Conservation (phyloP, 2,113 vertebrate species). For the Delphinus delphis region DNA sequence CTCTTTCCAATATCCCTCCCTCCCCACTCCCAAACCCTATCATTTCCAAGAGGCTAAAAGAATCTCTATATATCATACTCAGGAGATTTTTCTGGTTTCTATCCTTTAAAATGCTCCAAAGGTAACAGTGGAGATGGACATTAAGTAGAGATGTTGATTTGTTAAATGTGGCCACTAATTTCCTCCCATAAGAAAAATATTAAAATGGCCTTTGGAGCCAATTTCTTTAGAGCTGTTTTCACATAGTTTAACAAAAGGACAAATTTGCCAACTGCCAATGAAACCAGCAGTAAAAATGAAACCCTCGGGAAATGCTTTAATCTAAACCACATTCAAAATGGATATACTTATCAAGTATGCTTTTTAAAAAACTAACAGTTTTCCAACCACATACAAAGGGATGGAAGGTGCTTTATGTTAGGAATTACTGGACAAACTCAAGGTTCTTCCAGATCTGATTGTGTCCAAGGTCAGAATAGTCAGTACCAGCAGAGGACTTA, state of each 20-base stretch:
- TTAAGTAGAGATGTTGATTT: slow-evolving; percentile 30
- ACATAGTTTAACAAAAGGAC: slow-evolving; percentile 4
- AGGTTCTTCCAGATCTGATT: neutral
- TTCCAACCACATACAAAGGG: neutral
- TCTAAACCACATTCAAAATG: slow-evolving; percentile 31
- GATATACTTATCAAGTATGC: neutral
- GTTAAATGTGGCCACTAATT: slow-evolving; percentile 39
- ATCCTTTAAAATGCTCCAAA: slow-evolving; percentile 21
- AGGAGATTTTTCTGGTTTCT: neutral
- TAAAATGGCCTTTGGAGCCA: slow-evolving; percentile 9
- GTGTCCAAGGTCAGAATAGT: neutral
- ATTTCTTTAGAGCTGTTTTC: slow-evolving; percentile 35
- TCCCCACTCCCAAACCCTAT: neutral
- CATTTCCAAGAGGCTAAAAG: slow-evolving; percentile 4
- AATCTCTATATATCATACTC: neutral
- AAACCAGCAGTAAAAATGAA: slow-evolving; percentile 41
- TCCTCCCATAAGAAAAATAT: slow-evolving; percentile 29
- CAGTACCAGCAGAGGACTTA: neutral
- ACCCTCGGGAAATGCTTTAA: neutral
- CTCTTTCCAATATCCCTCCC: too few relatives aligned
- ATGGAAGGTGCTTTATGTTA: neutral
- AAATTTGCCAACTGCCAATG: slow-evolving; percentile 43
- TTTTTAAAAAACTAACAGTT: neutral
- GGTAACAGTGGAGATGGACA: neutral
- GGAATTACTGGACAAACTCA: neutral